These are phyloP conservation scores for Passer domesticus DNA, from an alignment of 2,113 vertebrate species.

Conservation along the genomic window DNA sequence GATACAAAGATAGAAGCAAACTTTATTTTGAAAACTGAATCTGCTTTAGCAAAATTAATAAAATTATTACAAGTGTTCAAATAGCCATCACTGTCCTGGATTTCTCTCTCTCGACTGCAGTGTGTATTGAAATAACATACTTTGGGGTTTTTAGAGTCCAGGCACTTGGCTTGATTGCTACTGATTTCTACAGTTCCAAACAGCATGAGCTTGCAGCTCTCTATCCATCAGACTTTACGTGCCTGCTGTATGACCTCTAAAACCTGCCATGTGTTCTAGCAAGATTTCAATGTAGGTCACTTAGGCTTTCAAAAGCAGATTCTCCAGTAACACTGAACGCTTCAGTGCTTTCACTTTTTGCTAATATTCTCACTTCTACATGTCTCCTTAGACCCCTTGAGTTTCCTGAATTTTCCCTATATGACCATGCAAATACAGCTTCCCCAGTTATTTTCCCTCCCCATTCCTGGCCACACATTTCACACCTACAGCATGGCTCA, in stretches of 20 bases:
- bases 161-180: neutral
- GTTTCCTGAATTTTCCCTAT: neutral
- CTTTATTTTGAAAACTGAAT: neutral
- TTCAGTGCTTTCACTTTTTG: neutral
- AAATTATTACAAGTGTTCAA: neutral
- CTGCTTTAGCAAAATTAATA: neutral
- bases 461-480: neutral
- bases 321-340: rapidly evolving
- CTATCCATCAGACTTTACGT: neutral
- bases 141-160: neutral
- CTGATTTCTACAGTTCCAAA: neutral
- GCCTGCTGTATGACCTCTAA: neutral
- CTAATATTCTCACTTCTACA: neutral
- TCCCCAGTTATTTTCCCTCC: neutral
- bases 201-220: neutral
- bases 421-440: neutral
- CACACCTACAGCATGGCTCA: neutral
- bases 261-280: neutral
- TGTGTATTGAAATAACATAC: neutral
- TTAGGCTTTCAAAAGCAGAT: neutral
- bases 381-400: neutral
- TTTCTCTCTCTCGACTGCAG: neutral
- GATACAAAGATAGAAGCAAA: neutral
- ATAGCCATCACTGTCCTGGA: neutral
- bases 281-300: neutral